Percentiles rank a stretch among this genome's conserved stretches.
Conservation (phyloP, 2,888 invertebrate genomes). For the Brachypalpus laphriformis region DNA sequence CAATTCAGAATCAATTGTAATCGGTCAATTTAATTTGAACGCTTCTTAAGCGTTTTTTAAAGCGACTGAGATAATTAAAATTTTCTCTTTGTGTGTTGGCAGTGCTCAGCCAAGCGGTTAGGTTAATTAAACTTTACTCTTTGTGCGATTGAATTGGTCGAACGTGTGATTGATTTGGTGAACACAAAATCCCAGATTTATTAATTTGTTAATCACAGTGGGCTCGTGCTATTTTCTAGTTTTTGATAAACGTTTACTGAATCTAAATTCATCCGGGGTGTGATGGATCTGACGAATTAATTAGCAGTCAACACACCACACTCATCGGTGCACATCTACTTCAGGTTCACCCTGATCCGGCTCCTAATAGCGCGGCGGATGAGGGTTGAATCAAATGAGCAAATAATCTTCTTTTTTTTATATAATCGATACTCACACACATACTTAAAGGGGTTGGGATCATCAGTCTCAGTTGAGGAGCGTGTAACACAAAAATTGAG, state of each 20-base stretch:
- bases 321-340: constrained; percentile 21
- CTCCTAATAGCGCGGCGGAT: neutral
- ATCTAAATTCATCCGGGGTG: neutral
- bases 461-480: neutral
- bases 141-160: neutral
- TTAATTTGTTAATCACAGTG: neutral
- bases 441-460: neutral
- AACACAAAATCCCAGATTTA: neutral
- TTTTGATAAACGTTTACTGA: constrained; percentile 3
- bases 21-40: neutral
- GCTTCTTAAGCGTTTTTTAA: neutral
- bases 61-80: neutral
- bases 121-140: neutral
- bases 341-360: neutral
- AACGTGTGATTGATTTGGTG: neutral
- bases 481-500: constrained; percentile 15
- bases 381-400: constrained; percentile 24
- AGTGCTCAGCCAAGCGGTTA: too few species aligned
- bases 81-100: neutral
- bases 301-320: constrained; percentile 28
- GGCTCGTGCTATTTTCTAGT: neutral
- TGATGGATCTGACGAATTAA: constrained; percentile 25
- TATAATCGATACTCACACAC: constrained; percentile 20
- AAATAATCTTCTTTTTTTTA: constrained; percentile 45
- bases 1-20: neutral